phyloP scores from a whole-genome alignment of 1,140 invertebrate species.

The Drosophila teissieri region DNA sequence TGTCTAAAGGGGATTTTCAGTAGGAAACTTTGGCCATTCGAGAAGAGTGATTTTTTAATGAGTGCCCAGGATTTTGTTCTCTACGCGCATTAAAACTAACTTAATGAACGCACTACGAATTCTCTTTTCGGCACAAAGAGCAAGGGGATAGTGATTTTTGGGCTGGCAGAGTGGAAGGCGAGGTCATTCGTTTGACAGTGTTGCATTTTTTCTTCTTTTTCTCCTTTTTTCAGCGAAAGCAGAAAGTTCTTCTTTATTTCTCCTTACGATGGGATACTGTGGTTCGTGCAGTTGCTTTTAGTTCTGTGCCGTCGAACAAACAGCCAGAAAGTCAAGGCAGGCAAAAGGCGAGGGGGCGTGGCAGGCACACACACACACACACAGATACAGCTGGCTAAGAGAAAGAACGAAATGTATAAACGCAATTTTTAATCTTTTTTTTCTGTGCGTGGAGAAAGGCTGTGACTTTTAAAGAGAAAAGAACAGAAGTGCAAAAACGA shows the following conservation, averaged over 20 bases:
- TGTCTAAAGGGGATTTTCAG: background rate
- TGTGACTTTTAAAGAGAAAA: constrained; percentile 28
- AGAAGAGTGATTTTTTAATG: constrained; percentile 31
- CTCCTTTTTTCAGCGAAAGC: background rate
- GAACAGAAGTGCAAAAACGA: background rate
- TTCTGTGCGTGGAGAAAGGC: constrained; percentile 22
- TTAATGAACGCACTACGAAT: constrained; percentile 51
- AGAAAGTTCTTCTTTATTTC: constrained; percentile 15
- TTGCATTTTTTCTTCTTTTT: constrained; percentile 13
- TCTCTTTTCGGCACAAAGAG: constrained; percentile 19
- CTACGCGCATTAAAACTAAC: constrained; percentile 36
- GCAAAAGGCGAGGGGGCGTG: constrained; percentile 26
- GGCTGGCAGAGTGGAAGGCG: background rate
- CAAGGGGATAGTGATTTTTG: constrained; percentile 1
- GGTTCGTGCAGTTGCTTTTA: constrained; percentile 1
- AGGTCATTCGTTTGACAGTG: constrained; percentile 35
- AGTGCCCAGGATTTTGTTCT: background rate
- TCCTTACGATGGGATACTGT: background rate
- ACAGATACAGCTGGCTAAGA: background rate
- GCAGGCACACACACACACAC: constrained; percentile 1
- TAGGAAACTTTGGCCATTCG: background rate
- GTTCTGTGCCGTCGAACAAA: constrained; percentile 18
- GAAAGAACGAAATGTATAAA: background rate
- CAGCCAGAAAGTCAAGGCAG: constrained; percentile 24
- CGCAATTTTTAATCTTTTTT: constrained; percentile 27